Conservation (phyloP, 2,888 invertebrate genomes). For the Clanis bilineata region DNA sequence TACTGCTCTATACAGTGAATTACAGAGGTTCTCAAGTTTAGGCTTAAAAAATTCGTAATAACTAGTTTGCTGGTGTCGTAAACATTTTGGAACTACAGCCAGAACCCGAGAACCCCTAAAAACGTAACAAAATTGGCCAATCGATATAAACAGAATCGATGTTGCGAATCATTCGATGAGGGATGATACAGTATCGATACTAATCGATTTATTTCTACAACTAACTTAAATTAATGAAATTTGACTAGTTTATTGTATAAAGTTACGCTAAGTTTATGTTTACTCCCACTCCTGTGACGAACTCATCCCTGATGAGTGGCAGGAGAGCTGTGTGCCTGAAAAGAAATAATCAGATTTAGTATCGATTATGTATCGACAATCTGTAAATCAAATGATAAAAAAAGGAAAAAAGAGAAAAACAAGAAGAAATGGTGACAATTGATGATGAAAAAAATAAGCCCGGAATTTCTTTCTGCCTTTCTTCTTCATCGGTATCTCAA, state of each 20-base stretch:
- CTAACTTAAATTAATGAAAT: conserved; percentile 20
- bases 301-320: conserved; percentile 85
- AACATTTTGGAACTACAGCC: background rate
- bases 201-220: conserved; percentile 15
- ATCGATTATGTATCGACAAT: background rate
- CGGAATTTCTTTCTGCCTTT: too few relatives aligned
- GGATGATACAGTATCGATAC: conserved; percentile 1
- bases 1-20: background rate
- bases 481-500: too few relatives aligned
- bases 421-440: too few relatives aligned
- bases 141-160: background rate
- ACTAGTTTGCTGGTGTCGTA: background rate
- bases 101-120: background rate
- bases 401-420: too few relatives aligned
- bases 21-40: background rate
- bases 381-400: too few relatives aligned
- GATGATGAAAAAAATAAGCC: too few relatives aligned
- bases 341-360: conserved; percentile 40
- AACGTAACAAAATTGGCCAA: background rate
- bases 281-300: conserved; percentile 84
- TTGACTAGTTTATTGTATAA: conserved; percentile 35
- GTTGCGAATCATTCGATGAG: background rate
- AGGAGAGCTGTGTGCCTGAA: conserved; percentile 85
- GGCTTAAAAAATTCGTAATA: background rate
- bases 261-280: conserved; percentile 80